Base-by-base conservation (phyloP, 2,888 invertebrate species). In the Amphipoea lucens region DNA sequence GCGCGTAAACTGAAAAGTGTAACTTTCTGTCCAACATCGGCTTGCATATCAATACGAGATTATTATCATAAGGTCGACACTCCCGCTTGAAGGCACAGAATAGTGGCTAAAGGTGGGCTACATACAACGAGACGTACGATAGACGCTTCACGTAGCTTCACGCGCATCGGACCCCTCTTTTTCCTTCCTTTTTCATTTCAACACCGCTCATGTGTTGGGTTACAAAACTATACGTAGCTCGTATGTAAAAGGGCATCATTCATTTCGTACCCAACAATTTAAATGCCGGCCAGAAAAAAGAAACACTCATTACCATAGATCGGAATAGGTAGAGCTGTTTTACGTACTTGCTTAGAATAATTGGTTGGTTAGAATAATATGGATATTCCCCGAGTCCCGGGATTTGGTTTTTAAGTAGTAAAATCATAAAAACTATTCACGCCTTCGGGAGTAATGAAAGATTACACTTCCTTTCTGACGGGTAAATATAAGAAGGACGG, bases 21-120 rank as follows among this genome's bases (percentile, higher is more conserved):
- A 73, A 75, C 76, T 80, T 81, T 66, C 40, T 71, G 70, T 29
- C 57, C 69, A 74, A 79, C 86, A 83, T 73, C 74, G 63, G 75
- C 76, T 42, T 83, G 88, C 87, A 88, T 88, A 81, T 80, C 74
- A 77, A 86, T 79, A 78, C 70, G 71, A 77, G 75, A 79, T 84
- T 82, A 78, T 79, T 82, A 62, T 79, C 73, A 54, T 36, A 51
- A 71, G 83, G 87, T 84, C 87, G 60, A 70, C 85, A 85, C 74
- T 81, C 82, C 71, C 79, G 17, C 71, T 57, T 29, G n/a, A 14
- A 36, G 14, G 14, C 57, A 66, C 23, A 11, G 81, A 60, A 51
- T 29, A 60, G 4, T 29, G 29, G 1, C 29, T 29, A 29, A 29
- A 72, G 23, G 23, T 63, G n/a, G 0, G 11, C 11, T 20, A 42